Conservation (phyloP, 2,113 vertebrate genomes). For the Protobothrops flavoviridis region DNA sequence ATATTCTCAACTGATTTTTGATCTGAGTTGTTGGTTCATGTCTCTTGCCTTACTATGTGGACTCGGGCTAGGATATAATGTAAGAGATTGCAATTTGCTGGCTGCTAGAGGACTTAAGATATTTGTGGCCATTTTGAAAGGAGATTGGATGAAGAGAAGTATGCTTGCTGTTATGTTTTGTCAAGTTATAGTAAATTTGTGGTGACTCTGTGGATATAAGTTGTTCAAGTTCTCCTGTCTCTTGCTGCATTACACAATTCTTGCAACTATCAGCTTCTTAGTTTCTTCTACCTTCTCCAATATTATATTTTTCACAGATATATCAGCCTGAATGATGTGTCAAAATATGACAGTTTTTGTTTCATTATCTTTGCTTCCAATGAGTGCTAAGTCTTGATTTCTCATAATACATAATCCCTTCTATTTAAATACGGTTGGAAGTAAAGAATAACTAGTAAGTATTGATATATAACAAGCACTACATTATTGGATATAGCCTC, state of each 20-base stretch:
- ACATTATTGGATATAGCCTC: background rate
- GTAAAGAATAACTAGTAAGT: background rate
- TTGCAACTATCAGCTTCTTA: background rate
- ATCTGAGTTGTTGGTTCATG: background rate
- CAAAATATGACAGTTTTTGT: background rate
- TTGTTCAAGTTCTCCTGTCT: background rate
- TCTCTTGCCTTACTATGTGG: background rate
- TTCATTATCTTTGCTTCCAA: background rate
- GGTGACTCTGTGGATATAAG: background rate
- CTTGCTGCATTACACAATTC: background rate
- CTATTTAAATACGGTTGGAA: background rate
- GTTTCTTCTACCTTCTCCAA: background rate
- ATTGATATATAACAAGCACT: background rate
- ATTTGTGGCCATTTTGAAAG: background rate
- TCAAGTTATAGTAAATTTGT: background rate
- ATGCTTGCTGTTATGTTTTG: background rate
- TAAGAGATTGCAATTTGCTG: background rate
- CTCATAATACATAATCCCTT: background rate
- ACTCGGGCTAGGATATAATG: background rate
- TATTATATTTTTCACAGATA: background rate
- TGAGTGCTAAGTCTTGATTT: background rate
- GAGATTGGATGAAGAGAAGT: background rate
- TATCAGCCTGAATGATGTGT: background rate
- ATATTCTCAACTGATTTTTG: background rate
- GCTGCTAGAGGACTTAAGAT: background rate